Evolutionary conservation across 2,797 vertebrate species (phyloP), one percentile per base, ranked within the genome.

Genomic region (Pangasius sanitwongsei): DNA sequence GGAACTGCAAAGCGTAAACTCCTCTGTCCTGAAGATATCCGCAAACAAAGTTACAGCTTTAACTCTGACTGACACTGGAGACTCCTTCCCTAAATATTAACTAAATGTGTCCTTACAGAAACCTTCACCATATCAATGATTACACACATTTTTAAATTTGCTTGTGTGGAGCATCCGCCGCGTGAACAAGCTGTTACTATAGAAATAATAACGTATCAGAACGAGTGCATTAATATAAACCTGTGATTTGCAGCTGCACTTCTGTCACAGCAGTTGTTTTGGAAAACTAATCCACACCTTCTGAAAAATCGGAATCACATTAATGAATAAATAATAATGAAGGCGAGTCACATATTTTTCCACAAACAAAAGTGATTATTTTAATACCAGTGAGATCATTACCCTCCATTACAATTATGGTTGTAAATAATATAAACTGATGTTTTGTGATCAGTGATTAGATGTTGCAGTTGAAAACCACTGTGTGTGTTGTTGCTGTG

Each of bases 371-470:
- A 28, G 74, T n/a, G 74, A 44, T 77, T 77, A 50, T 28, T 48
- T 77, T 77, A 16, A 53, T 18, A 31, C 6, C 48, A 25, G 50
- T 3, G 28, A 55, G 50, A 57, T 80, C 9, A 25, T 41, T 13
- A 41, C 9, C 6, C 81, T 63, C 37, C 9, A 25, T 41, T 57
- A 65, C 37, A 48, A 48, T 44, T 20, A 20, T 12, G 31, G 28
- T 12, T 53, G 16, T 84, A 67, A 53, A 84, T 84, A 34, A 84
- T n/a, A 69, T 53, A 84, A 48, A 84, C 53, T 67, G 44, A 34
- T 84, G 53, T 69, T 84, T 84, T 84, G 25, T 61, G 69, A 77
- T 87, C 86, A 25, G 23, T 72, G 63, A 67, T 84, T 84, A 84
- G 63, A 69, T 50, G 28, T 59, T 82, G 82, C 12, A 50, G 59